Base-by-base conservation (phyloP, 2,888 invertebrate species). In the Stenichneumon culpator region DNA sequence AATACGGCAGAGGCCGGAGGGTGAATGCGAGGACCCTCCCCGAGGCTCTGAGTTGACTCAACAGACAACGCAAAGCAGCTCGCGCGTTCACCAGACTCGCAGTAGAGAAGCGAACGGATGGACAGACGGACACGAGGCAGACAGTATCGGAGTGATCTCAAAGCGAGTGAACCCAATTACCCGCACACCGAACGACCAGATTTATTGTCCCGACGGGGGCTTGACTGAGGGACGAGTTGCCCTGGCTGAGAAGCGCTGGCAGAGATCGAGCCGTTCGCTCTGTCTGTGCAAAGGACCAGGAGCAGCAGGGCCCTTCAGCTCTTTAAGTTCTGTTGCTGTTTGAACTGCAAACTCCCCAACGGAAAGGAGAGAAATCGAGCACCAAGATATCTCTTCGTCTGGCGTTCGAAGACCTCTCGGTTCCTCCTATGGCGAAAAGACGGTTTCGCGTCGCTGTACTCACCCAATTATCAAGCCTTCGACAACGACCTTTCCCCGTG, bases 151-250 rank as follows among this genome's bases (percentile, higher is more conserved):
- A 93, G 92, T 91, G 94, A 94, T 94, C 94, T 93, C 80, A 63
- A 90, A 91, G 91, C 92, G 93, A 92, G 93, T 94, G 93, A 94
- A 94, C 93, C 94, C 94, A 94, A 94, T 94, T 94, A 94, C 93
- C 93, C 90, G 83, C 80, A 80, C 83, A 90, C 90, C 89, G 90
- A 92, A 92, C 90, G 92, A 87, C 90, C 91, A 93, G 94, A 94
- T 94, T 94, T 94, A 94, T 94, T 93, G 93, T 92, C 90, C 89
- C 87, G 90, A 90, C 90, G 90, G 86, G 87, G 85, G 80, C 83
- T 88, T 90, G 92, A 90, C 91, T 92, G 92, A 92, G 91, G 90
- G 89, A 90, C 90, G 90, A 90, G 91, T 91, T 90, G 91, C 88
- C 89, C 88, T 92, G 92, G 92, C 92, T 92, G 91, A 90, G 89